Conservation (phyloP, 2,113 vertebrate species). For the Cyrtonyx montezumae region DNA sequence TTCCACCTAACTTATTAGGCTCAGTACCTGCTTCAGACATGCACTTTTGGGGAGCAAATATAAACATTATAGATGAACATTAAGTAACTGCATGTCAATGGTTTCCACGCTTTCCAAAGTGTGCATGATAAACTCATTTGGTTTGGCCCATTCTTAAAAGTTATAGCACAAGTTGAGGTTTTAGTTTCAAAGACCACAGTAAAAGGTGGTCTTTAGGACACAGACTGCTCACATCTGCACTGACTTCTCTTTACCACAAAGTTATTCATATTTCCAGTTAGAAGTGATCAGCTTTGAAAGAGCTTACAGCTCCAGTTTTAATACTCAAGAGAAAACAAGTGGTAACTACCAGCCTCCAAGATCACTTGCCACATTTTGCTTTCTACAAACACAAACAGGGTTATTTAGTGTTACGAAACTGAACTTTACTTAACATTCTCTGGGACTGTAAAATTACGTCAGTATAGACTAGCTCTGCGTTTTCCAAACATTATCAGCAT, state of each 20-base stretch:
- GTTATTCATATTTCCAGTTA: conserved; percentile 18
- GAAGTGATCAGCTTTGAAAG: conserved; percentile 1
- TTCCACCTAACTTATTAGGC: fast-evolving
- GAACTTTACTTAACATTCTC: neutral
- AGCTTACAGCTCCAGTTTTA: neutral
- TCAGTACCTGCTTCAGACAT: neutral
- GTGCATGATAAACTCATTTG: neutral
- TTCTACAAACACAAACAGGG: neutral
- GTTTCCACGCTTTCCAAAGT: fast-evolving
- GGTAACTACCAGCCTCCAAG: neutral
- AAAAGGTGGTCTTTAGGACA: neutral
- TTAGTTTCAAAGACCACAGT: neutral
- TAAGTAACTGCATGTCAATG: fast-evolving
- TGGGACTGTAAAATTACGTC: neutral
- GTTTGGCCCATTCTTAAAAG: neutral
- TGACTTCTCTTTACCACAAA: neutral
- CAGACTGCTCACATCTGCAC: neutral
- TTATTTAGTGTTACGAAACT: conserved; percentile 9
- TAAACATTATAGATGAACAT: fast-evolving
- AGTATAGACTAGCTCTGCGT: neutral
- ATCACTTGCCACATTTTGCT: neutral
- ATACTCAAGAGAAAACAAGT: neutral
- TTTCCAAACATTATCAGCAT: neutral
- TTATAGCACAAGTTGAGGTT: neutral
- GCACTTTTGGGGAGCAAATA: neutral